Evolutionary conservation across 2,113 vertebrate genomes (phyloP).

Genomic region (Notarius quadriscutis): DNA sequence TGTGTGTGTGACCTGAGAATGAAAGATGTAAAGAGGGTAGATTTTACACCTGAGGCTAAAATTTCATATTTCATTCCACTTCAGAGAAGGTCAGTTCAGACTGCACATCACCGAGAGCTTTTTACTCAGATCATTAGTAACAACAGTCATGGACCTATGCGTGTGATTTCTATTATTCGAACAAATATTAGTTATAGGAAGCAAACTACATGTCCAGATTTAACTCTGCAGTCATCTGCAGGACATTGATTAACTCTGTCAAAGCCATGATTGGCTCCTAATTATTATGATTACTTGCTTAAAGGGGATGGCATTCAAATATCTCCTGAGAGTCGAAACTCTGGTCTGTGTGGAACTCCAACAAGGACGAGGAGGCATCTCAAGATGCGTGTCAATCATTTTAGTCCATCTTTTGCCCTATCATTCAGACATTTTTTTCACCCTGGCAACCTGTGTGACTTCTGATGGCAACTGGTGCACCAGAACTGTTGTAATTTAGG

Average conservation of each 20-base stretch:
- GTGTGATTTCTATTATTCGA: not conserved
- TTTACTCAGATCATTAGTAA: slow-evolving; percentile 3
- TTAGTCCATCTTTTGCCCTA: not conserved
- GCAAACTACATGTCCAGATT: not conserved
- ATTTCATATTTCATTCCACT: slow-evolving; percentile 10
- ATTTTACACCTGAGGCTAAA: slow-evolving; percentile 25
- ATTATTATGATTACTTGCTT: not conserved
- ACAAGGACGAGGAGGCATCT: not conserved
- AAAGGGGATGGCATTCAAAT: not conserved
- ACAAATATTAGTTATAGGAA: not conserved
- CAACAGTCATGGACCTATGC: not conserved
- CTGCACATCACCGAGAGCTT: not conserved
- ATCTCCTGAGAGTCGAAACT: not conserved
- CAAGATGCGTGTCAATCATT: not conserved
- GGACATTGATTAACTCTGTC: not conserved
- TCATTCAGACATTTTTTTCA: not conserved
- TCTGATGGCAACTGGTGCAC: not conserved
- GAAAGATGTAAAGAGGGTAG: slow-evolving; percentile 18
- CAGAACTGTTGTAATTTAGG: not conserved
- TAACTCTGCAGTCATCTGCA: too few relatives aligned
- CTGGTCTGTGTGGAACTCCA: not conserved
- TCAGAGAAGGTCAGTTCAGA: slow-evolving; percentile 4
- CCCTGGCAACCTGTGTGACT: not conserved
- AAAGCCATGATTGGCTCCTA: too few relatives aligned
- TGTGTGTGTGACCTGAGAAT: not conserved